Conservation (phyloP, 1,140 invertebrate species). For the Argopecten irradians region DNA sequence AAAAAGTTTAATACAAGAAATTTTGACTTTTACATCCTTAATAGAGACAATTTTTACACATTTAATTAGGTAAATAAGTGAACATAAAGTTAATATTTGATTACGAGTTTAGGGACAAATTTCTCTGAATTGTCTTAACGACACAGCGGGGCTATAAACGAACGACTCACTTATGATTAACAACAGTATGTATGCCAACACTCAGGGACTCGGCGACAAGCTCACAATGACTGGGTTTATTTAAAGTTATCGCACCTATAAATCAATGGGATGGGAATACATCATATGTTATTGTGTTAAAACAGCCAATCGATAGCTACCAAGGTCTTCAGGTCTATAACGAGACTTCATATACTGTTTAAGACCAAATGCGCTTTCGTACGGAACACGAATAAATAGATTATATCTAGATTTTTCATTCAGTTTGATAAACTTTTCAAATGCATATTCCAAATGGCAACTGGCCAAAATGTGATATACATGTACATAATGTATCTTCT, state of each 20-base stretch:
- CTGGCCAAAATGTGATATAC: neutral
- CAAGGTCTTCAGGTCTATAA: neutral
- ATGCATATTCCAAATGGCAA: neutral
- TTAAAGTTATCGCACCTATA: neutral
- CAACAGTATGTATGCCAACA: neutral
- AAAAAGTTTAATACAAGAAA: no score
- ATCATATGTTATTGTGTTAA: neutral
- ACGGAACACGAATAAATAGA: neutral
- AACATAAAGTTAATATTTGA: neutral
- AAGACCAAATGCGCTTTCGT: neutral
- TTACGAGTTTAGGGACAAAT: neutral
- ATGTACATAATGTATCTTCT: no score
- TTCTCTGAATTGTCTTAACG: neutral
- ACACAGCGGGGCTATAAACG: neutral
- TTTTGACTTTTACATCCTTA: no score
- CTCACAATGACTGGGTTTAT: neutral
- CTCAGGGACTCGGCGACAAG: neutral
- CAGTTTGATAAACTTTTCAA: neutral
- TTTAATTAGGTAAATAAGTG: no score
- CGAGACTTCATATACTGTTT: neutral
- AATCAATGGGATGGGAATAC: neutral
- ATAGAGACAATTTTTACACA: no score
- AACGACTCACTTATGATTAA: neutral
- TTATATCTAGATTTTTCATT: neutral
- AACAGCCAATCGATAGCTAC: neutral